Base-by-base conservation (phyloP, 2,797 vertebrate species). In the Sebastes itinus region DNA sequence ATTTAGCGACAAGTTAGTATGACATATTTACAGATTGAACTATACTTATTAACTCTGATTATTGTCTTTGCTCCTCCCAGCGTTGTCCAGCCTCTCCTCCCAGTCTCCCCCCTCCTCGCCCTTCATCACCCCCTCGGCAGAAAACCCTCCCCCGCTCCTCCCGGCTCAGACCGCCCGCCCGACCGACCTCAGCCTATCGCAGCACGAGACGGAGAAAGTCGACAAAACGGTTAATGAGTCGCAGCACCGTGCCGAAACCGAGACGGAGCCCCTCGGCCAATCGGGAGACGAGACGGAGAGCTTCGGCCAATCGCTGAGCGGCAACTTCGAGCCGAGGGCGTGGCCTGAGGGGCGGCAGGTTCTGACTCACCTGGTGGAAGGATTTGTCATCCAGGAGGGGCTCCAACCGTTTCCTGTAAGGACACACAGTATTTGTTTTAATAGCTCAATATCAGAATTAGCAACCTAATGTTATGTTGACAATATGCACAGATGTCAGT, bases 321-420 rank as follows among this genome's bases (percentile, higher is more conserved):
- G 82, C 61, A 72, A 78, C 73, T 94, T 94, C 92, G 89, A 90
- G 76, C 83, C 82, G 0, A 92, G 52, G 86, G 77, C 60, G 58
- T 95, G 94, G 94, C 94, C 94, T 0, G 91, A 92, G 77, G 94
- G 94, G 1, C 86, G 96, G 10, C 96, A 97, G 92, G 97, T 99
- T 82, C 94, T 99, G 81, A 99, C 98, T 62, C 98, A 99, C 49
- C 97, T 99, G 80, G 98, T 99, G 30, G 98, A 99, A 90, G 98
- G 98, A 22, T 99, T 99, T 79, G 97, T 99, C 88, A 99, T 99
- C 93, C 98, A 99, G 94, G 98, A 99, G 83, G 98, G 98, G 0
- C 94, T 99, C 74, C 97, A 98, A 58, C 98, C 98, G 0, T 99
- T 99, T 94, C 98, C 98, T 91, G 98, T 99, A 96, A 16, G 88